These are phyloP conservation scores for Marmota flaviventris DNA, from an alignment of 2,113 vertebrate species.

Conservation along the genomic window DNA sequence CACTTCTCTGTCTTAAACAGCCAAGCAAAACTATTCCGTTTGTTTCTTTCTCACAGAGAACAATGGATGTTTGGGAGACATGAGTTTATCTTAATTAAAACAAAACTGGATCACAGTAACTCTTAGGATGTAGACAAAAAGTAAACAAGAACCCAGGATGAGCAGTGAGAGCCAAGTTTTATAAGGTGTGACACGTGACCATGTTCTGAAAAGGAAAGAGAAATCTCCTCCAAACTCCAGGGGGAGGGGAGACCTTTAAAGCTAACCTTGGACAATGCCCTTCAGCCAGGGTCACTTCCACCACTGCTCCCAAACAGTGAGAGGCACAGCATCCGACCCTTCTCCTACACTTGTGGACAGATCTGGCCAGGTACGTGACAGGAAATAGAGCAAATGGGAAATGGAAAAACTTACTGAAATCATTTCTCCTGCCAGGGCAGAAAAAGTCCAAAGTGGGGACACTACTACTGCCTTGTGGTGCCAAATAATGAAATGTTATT, in stretches of 20 bases:
- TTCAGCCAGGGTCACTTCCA: background rate
- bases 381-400: background rate
- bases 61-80: background rate
- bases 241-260: background rate
- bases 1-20: background rate
- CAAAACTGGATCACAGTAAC: background rate
- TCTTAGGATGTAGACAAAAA: slow-evolving; percentile 3
- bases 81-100: background rate
- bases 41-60: slow-evolving; percentile 1
- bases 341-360: background rate
- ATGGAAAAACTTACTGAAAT: slow-evolving; percentile 54
- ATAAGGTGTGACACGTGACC: background rate
- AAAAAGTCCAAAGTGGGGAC: background rate
- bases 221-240: background rate
- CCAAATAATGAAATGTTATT: slow-evolving; percentile 19
- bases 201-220: background rate
- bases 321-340: too few species aligned
- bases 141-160: background rate
- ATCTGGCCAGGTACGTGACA: background rate
- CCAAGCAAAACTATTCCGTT: background rate
- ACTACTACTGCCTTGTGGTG: background rate
- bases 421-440: slow-evolving; percentile 33
- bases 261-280: background rate
- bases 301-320: background rate
- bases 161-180: background rate